Conservation (phyloP, 30 jellyfish, hydroid and myxozoan species). For the Cassiopea andromeda region DNA sequence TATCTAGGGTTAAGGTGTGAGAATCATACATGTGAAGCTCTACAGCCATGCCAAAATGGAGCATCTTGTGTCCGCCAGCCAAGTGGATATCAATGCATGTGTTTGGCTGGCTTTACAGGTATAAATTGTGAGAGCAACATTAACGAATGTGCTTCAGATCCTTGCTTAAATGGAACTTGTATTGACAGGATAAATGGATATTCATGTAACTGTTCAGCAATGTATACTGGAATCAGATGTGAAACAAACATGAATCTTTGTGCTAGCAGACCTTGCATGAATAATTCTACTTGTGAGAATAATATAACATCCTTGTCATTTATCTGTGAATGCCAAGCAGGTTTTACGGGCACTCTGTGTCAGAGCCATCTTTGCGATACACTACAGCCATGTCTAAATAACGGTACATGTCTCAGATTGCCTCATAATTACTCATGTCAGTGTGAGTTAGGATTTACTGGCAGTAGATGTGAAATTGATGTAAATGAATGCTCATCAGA, state of each 20-base stretch:
- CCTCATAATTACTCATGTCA: constrained; percentile 72
- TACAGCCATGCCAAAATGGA: constrained; percentile 70
- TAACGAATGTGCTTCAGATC: constrained; percentile 73
- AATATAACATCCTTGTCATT: constrained; percentile 50
- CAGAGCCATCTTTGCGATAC: constrained; percentile 75
- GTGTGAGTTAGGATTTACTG: constrained; percentile 67
- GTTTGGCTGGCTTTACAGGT: constrained; percentile 85
- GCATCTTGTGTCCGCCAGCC: constrained; percentile 65
- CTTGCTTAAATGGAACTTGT: constrained; percentile 78
- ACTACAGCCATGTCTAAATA: constrained; percentile 62
- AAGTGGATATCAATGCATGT: constrained; percentile 55
- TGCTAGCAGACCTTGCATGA: constrained; percentile 68
- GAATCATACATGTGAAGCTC: constrained; percentile 55
- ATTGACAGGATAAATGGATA: constrained; percentile 65
- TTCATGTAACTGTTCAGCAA: constrained; percentile 72
- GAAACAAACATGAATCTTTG: constrained; percentile 77
- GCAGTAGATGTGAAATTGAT: constrained; percentile 56
- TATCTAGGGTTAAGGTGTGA: constrained; percentile 53
- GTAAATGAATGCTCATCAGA: constrained; percentile 53
- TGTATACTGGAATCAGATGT: constrained; percentile 78
- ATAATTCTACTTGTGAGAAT: constrained; percentile 78
- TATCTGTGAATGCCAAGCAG: constrained; percentile 68
- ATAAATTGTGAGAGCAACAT: constrained; percentile 54
- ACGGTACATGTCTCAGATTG: constrained; percentile 78
- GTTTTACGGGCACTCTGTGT: constrained; percentile 74